Evolutionary conservation across 2,797 vertebrate species (phyloP), one percentile per base, ranked within the genome.

Genomic region (Megaceryle alcyon): DNA sequence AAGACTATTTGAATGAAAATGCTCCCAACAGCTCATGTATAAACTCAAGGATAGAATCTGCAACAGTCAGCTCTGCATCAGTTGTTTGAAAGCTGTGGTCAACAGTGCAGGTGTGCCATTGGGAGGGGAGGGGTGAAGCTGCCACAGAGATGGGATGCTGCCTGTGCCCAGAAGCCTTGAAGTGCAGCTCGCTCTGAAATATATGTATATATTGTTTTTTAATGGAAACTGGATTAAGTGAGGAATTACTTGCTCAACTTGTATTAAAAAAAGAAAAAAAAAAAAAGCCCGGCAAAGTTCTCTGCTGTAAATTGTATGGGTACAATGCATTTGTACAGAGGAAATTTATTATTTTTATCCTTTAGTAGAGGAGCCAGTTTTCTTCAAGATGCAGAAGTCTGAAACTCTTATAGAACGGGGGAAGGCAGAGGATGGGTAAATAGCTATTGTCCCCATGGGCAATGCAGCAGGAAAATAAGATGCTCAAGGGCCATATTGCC

Each of bases 1-100:
- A 73, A 77, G 54, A n/a, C 28, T 79, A 14, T 92, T 96, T 90
- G 86, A 82, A 93, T 78, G 82, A 59, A 93, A 94, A 86, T 82
- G 57, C 70, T 92, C 61, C 86, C 57, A 76, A 14, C 51, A 44
- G 63, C 53, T 94, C 37, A 2, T 3, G 26, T 48, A 18, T 59
- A 65, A 91, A 82, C 35, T 76, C 49, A 56, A 26, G 70, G 80
- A 70, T 16, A 12, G 63, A 73, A 61, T 9, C 63, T 37, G 31
- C 39, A 53, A 20, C 1, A 4, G 86, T 88, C 88, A 82, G 49
- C 46, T 92, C 51, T 61, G 59, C 63, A n/a, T n/a, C 22, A 5
- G 17, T 65, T 81, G 53, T 70, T 81, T 70, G 65, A 83, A 83
- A 68, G 25, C 80, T 64, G 41, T 80, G 69, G 61, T 82, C 64